phyloP scores from a whole-genome alignment of 2,113 vertebrate species.

The Sylvicapra grimmia region DNA sequence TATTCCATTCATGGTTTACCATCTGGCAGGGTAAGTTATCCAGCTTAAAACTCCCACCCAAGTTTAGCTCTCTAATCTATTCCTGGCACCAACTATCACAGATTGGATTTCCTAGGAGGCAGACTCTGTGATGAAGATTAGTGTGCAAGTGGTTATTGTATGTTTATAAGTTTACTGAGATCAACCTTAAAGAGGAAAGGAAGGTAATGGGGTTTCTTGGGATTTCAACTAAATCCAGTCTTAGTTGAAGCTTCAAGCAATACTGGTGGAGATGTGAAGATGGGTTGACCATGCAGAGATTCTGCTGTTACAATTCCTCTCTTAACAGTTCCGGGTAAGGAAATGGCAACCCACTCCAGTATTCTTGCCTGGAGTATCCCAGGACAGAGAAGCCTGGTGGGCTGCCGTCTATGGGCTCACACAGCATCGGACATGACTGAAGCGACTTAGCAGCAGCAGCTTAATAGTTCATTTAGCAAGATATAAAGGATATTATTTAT shows the following conservation, averaged over 20 bases:
- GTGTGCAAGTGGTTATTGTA: background rate
- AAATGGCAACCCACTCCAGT: no score
- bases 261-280: background rate
- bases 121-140: background rate
- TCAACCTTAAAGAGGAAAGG: background rate
- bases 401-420: background rate
- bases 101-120: background rate
- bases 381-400: background rate
- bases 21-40: background rate
- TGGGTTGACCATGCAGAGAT: background rate
- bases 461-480: background rate
- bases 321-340: background rate
- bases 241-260: background rate
- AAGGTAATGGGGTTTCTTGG: background rate
- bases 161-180: background rate
- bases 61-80: background rate
- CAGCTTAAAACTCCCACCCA: background rate
- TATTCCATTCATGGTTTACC: background rate
- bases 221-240: background rate
- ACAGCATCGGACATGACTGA: background rate
- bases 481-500: background rate
- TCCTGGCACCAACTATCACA: background rate
- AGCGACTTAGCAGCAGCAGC: background rate
- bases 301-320: background rate
- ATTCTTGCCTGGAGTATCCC: no score